phyloP scores from a whole-genome alignment of 2,113 vertebrate species.

The Siniperca chuatsi region DNA sequence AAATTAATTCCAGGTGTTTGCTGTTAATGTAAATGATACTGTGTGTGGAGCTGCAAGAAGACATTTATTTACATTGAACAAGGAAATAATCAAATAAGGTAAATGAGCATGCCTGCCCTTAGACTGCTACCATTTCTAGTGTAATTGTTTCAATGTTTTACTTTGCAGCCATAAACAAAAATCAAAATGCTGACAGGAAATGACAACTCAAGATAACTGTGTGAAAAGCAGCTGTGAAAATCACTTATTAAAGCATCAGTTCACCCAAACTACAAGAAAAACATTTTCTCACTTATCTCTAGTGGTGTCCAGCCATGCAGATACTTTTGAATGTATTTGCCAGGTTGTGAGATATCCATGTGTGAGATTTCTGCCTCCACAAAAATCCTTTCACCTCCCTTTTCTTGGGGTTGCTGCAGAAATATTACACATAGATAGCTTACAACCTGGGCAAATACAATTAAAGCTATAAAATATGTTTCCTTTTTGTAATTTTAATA shows the following conservation, averaged over 20 bases:
- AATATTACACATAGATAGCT: background rate
- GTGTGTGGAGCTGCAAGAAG: background rate
- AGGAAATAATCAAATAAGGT: background rate
- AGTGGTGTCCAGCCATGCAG: background rate
- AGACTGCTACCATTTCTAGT: background rate
- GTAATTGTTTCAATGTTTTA: background rate
- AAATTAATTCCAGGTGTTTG: background rate
- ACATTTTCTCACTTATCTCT: slow-evolving; percentile 10
- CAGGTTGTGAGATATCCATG: background rate
- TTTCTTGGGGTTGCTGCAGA: background rate
- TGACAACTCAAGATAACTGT: background rate
- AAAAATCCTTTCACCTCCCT: background rate
- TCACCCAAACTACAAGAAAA: slow-evolving; percentile 29
- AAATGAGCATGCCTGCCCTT: background rate
- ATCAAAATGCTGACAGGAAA: background rate
- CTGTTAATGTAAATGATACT: background rate
- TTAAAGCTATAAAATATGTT: background rate
- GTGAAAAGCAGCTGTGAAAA: slow-evolving; percentile 13
- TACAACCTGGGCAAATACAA: background rate
- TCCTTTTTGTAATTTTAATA: background rate
- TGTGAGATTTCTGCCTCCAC: background rate
- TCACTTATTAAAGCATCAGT: slow-evolving; percentile 13
- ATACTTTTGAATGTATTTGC: background rate
- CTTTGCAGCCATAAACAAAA: background rate
- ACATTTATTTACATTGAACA: background rate